Base-by-base conservation (phyloP, 2,797 vertebrate species). In the Cichlasoma orientale region DNA sequence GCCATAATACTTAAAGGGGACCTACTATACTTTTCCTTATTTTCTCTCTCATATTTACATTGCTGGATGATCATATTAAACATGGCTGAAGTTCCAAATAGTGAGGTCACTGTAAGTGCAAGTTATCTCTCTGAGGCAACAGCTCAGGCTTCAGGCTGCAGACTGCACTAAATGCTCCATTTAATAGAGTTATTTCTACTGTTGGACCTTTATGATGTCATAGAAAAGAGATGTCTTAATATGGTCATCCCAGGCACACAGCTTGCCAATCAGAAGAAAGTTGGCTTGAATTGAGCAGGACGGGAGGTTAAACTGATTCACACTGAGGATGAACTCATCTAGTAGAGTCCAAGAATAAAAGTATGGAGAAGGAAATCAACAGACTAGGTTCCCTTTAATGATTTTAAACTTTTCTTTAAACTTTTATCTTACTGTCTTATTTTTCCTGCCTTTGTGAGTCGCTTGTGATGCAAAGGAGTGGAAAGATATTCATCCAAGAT, bases 401-500 rank as follows among this genome's bases (percentile, higher is more conserved):
- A 59, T 50, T 53, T 74, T 12, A 3, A 1, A n/a, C 31, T 72
- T 1, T 41, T 75, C 27, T 44, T 63, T 11, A 11, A 3, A 2
- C 18, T 59, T 2, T 16, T 63, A 2, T 59, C 2, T 14, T 58
- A 1, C 12, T 47, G 21, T 81, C 10, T 72, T 33, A 0, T 72
- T 59, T 81, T 61, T 75, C 12, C 78, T 79, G 8, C n/a, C 36
- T 54, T 1, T 38, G 36, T n/a, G 73, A 94, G 94, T 73, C n/a
- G 1, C 82, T 94, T 33, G 76, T 90, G 80, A 53, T 93, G 77
- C 88, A 89, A 70, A 91, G 87, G 83, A 90, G 89, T 88, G 93
- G 94, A 56, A 83, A 88, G 63, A 75, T 94, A 21, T 71, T 84
- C 54, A 78, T 95, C 4, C 89, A 86, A 71, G 92, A 94, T 71